Evolutionary conservation across 2,113 vertebrate species (phyloP).

Genomic region (Elanoides forficatus): DNA sequence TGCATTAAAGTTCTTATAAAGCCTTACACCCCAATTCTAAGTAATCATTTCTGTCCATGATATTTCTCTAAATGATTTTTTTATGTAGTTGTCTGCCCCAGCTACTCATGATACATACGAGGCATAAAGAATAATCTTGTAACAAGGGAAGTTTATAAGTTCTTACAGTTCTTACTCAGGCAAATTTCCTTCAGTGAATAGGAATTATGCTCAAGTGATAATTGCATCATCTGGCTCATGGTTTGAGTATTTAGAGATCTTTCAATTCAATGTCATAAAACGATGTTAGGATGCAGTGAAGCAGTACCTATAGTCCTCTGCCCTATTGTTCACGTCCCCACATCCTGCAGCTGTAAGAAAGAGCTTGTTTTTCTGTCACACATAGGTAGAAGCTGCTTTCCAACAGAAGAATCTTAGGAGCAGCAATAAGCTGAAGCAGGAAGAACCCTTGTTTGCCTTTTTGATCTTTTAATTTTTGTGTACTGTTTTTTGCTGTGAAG

Average conservation of each 20-base stretch:
- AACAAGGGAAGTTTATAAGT: neutral
- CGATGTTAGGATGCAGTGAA: neutral
- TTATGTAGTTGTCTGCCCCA: constrained; percentile 6
- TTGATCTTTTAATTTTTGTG: neutral
- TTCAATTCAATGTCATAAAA: neutral
- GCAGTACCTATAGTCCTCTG: neutral
- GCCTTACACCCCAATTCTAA: neutral
- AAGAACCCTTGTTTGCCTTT: neutral
- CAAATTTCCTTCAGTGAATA: constrained; percentile 10
- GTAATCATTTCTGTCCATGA: neutral
- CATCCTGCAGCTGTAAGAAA: neutral
- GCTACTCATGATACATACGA: neutral
- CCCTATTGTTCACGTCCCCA: neutral
- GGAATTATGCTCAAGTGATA: constrained; percentile 22
- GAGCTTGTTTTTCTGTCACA: neutral
- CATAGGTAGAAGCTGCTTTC: neutral
- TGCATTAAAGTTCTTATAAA: constrained; percentile 29
- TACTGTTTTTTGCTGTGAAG: neutral
- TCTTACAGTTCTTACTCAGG: neutral
- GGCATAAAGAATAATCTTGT: constrained; percentile 4
- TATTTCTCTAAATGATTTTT: constrained; percentile 26
- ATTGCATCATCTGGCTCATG: neutral
- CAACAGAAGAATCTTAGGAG: neutral
- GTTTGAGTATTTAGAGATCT: neutral
- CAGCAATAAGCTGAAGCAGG: neutral